Evolutionary conservation across 2,888 invertebrate genomes (phyloP), one percentile per base, ranked within the genome.

Genomic region (Dexiosoma caninum): DNA sequence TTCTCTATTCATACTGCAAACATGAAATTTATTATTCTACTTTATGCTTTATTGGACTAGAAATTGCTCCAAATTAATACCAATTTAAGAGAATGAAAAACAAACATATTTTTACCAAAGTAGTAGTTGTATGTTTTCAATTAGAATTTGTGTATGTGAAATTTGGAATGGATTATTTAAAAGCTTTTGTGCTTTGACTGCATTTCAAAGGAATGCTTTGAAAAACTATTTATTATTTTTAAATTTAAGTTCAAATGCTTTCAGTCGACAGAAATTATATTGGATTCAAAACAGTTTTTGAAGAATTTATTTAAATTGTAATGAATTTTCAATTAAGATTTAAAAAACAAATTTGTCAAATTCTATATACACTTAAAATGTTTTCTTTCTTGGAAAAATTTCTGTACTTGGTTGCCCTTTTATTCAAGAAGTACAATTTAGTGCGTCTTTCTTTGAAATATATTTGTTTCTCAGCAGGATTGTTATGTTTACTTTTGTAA

Each of bases 31-130:
- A 78, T 78, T 44, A 64, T 57, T 57, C 40, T 74, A 40, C 62
- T 74, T 69, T 69, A 79, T 69, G 74, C 74, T 79, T 79, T 62
- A 79, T 74, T 74, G 74, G 69, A 42, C 55, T 57, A 32, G 62
- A 49, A 78, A 78, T 74, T 66, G 12, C n/a, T 62, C 19, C 62
- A 55, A 57, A 71, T 72, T 72, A 55, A 78, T 59, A 55, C 60
- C 78, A 67, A 69, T 55, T 55, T 55, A 72, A 67, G 53, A 53
- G 59, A 67, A 59, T 55, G 44, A 40, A 72, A 55, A 27, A 27
- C 6, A 27, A 27, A 27, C 21, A 14, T 14, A 9, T 5, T 23
- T 23, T 21, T 23, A 14, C n/a, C 19, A 37, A 23, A 37, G 37
- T 57, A 8, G 8, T 9, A 12, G 5, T n/a, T 35, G 1, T 37